Evolutionary conservation across 2,113 vertebrate genomes (phyloP).

Genomic region (Emydura subglobosa): DNA sequence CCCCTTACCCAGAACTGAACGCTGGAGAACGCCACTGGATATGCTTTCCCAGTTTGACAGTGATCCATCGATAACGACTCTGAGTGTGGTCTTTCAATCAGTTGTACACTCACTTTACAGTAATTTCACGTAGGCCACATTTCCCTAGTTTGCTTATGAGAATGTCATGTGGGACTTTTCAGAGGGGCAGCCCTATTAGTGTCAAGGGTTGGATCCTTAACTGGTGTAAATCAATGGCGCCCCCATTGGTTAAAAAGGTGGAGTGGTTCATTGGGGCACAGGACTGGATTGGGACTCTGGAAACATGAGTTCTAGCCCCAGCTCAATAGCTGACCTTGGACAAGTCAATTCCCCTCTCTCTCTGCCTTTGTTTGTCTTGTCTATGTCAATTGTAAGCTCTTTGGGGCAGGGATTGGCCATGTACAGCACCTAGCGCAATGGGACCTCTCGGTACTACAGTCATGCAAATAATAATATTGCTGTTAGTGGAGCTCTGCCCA

Average conservation of each 20-base stretch:
- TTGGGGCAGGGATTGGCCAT: background rate
- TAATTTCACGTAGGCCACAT: too few species aligned
- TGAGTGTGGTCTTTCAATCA: too few species aligned
- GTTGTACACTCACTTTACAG: too few species aligned
- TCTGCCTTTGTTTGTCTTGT: background rate
- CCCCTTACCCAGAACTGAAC: too few species aligned
- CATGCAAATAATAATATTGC: background rate
- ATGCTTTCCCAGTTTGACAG: too few species aligned
- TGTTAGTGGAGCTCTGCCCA: background rate
- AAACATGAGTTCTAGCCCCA: too few species aligned
- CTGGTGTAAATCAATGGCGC: background rate
- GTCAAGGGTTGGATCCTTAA: background rate
- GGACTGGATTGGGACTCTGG: background rate
- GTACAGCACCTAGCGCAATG: background rate
- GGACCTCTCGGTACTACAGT: background rate
- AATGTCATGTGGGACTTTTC: too few species aligned
- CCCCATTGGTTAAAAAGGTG: background rate
- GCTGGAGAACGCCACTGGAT: too few species aligned
- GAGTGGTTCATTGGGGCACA: background rate
- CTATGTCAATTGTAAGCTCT: background rate
- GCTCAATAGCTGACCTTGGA: background rate
- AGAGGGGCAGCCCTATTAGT: too few species aligned
- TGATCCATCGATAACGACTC: too few species aligned
- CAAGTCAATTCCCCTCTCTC: background rate
- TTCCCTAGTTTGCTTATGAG: too few species aligned